Evolutionary conservation across 2,797 vertebrate genomes (phyloP).

Genomic region (Alouatta caraya): DNA sequence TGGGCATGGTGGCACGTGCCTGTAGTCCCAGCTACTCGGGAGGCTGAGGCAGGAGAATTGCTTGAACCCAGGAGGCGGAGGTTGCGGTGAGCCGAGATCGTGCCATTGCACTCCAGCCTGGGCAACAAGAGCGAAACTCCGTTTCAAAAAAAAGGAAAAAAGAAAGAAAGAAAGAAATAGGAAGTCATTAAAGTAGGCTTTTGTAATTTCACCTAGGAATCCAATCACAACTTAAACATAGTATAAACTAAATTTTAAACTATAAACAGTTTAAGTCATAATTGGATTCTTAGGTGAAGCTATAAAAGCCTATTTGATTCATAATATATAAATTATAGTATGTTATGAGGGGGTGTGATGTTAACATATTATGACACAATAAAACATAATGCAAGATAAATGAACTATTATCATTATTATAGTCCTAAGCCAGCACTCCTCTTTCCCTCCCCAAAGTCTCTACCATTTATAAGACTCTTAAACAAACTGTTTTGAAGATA

Average conservation of each 20-base stretch:
- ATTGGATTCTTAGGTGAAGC: background rate
- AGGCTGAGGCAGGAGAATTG: too few relatives aligned
- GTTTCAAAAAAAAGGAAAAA: too few relatives aligned
- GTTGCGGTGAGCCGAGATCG: too few relatives aligned
- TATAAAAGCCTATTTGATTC: slow-evolving; percentile 9
- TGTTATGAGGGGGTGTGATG: background rate
- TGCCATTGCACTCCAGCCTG: too few relatives aligned
- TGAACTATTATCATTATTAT: background rate
- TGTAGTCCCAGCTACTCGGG: too few relatives aligned
- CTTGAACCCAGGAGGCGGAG: too few relatives aligned
- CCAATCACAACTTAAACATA: background rate
- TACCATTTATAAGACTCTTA: background rate
- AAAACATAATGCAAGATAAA: background rate
- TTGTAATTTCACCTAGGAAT: background rate
- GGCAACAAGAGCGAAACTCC: too few relatives aligned
- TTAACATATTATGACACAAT: background rate
- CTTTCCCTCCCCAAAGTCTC: background rate
- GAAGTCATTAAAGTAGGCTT: background rate
- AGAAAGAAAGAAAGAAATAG: background rate
- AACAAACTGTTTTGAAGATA: background rate
- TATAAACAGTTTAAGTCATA: background rate
- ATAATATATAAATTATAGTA: background rate
- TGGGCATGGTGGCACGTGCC: too few relatives aligned
- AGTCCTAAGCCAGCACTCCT: background rate
- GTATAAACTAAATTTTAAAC: background rate